Evolutionary conservation across 2,797 vertebrate genomes (phyloP).

Genomic region (Basileuterus tristriatus): DNA sequence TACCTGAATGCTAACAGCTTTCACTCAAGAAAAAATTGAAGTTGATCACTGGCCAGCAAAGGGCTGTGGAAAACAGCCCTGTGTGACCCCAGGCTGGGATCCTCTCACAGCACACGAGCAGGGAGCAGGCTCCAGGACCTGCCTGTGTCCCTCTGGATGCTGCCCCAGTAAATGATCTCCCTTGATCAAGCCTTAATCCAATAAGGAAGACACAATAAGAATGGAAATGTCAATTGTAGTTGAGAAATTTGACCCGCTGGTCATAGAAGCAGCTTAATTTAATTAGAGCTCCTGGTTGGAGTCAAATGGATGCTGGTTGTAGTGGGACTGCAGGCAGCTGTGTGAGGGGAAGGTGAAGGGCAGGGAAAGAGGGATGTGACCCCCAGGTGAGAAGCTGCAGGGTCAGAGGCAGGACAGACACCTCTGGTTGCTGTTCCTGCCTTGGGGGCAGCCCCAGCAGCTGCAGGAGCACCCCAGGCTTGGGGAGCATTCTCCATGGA

Average conservation of each 20-base stretch:
- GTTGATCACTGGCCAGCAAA: background rate
- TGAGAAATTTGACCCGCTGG: slow-evolving; percentile 55
- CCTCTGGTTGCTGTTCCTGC: background rate
- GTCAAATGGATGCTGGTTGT: slow-evolving; percentile 39
- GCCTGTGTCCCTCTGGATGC: background rate
- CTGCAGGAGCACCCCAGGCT: background rate
- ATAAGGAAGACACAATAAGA: slow-evolving; percentile 55
- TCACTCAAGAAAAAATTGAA: background rate
- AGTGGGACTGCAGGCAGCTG: background rate
- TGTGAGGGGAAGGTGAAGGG: background rate
- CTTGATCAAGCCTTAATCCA: slow-evolving; percentile 52
- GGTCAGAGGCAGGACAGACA: background rate
- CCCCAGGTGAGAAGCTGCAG: background rate
- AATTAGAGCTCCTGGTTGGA: slow-evolving; percentile 54
- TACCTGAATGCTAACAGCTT: slow-evolving; percentile 12
- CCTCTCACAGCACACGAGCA: background rate
- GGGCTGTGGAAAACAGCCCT: background rate
- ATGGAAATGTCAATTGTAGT: slow-evolving; percentile 55
- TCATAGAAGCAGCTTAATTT: slow-evolving; percentile 52
- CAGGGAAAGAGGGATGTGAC: background rate
- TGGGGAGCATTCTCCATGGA: accelerated
- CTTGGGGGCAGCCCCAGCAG: background rate
- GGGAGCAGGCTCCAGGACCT: background rate
- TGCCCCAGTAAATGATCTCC: slow-evolving; percentile 42
- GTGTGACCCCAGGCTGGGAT: background rate